Conservation (phyloP, 2,797 vertebrate genomes). For the Clarias laeviceps region DNA sequence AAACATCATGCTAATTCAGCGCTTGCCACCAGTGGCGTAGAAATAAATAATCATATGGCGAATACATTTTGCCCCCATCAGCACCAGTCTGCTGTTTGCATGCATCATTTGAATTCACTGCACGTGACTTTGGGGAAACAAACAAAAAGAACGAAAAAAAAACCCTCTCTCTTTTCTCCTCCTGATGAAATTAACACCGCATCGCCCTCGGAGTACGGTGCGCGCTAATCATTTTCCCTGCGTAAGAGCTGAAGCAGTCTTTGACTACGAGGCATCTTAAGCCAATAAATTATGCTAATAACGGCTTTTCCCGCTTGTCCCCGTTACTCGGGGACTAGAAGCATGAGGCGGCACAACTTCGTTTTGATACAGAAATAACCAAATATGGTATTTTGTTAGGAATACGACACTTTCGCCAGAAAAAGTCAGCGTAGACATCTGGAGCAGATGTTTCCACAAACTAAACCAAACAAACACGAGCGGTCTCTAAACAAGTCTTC, state of each 20-base stretch:
- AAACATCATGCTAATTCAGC: constrained; percentile 64
- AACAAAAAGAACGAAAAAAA: constrained; percentile 34
- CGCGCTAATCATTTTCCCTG: constrained; percentile 62
- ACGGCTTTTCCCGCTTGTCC: constrained; percentile 55
- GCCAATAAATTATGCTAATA: constrained; percentile 75
- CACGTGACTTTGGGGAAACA: constrained; percentile 57
- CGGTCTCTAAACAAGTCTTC: background rate
- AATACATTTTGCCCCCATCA: constrained; percentile 57
- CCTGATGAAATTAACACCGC: constrained; percentile 65
- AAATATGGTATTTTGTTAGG: background rate
- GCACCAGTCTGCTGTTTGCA: constrained; percentile 52
- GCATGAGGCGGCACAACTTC: background rate
- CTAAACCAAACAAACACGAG: background rate
- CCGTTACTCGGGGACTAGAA: constrained; percentile 62
- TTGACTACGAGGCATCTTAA: constrained; percentile 72
- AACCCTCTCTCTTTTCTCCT: constrained; percentile 40
- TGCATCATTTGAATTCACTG: constrained; percentile 69
- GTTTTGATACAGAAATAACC: background rate
- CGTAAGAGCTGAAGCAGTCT: constrained; percentile 68
- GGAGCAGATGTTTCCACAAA: background rate
- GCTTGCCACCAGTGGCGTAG: constrained; percentile 55
- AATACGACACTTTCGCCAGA: background rate
- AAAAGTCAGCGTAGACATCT: background rate
- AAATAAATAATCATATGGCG: constrained; percentile 65
- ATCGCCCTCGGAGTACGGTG: background rate